phyloP scores from a whole-genome alignment of 64 coral and sea anemone genomes.

The Montipora foliosa region DNA sequence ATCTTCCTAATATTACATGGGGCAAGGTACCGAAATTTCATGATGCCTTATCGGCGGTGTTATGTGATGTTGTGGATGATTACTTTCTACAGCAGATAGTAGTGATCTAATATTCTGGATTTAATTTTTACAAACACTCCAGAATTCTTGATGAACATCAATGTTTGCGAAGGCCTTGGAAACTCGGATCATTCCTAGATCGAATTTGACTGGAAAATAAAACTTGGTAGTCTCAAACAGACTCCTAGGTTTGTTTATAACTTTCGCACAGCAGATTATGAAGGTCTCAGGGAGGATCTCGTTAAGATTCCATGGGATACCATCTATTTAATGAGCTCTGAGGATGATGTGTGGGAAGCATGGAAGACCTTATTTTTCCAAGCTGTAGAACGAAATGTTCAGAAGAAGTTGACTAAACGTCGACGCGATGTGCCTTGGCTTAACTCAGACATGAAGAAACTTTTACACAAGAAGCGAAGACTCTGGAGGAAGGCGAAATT shows the following conservation, averaged over 20 bases:
- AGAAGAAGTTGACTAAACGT: conserved; percentile 7
- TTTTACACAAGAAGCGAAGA: conserved; percentile 11
- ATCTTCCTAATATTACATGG: no score
- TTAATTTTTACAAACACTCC: no score
- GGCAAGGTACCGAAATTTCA: no score
- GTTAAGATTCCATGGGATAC: not conserved
- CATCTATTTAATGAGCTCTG: conserved; percentile 7
- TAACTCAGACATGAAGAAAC: conserved; percentile 10
- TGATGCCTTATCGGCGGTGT: no score
- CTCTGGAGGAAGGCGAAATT: conserved; percentile 14
- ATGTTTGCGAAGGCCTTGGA: conserved; percentile 15
- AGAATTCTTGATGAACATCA: not conserved
- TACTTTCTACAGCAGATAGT: no score
- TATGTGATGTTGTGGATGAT: no score
- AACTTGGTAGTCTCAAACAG: no score
- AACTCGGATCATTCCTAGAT: not conserved
- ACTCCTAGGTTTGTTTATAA: no score
- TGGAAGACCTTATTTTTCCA: conserved; percentile 2
- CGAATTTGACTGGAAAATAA: not conserved
- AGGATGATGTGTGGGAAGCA: not conserved
- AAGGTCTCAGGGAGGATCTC: no score
- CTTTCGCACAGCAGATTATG: no score
- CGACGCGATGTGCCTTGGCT: conserved; percentile 14
- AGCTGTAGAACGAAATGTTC: conserved; percentile 7
- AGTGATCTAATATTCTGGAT: no score